A percentile compares a stretch with the other conserved stretches of the same genome.
phyloP scores from a whole-genome alignment of 2,797 vertebrate species.

The Alauda arvensis region DNA sequence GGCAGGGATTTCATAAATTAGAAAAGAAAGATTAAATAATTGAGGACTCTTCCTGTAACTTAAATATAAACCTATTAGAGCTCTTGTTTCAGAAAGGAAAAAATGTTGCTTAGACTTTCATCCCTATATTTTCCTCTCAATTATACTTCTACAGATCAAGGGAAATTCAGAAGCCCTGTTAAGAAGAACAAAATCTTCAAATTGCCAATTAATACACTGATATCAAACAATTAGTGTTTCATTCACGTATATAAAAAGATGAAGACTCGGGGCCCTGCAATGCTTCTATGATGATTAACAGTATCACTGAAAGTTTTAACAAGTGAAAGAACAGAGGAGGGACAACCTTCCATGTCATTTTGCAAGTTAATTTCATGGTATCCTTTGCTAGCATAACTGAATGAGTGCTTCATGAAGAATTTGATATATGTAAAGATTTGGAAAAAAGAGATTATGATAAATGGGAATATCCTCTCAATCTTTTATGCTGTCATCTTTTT shows the following conservation, averaged over 20 bases:
- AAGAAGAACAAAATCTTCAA: background rate
- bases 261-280: background rate
- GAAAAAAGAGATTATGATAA: background rate
- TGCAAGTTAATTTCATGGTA: background rate
- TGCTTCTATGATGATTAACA: background rate
- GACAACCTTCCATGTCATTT: background rate
- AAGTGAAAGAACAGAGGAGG: background rate
- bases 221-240: background rate
- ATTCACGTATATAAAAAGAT: background rate
- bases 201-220: background rate
- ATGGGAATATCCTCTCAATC: background rate
- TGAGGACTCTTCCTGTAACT: background rate
- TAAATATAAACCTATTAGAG: background rate
- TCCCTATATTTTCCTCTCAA: background rate
- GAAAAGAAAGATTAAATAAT: background rate
- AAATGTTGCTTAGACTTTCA: background rate
- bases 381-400: background rate
- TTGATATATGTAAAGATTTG: background rate
- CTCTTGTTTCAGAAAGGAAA: background rate
- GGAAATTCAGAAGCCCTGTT: background rate
- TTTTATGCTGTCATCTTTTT: background rate
- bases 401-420: background rate
- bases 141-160: background rate
- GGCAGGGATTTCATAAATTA: background rate
- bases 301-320: background rate